Conservation (phyloP, 2,113 vertebrate genomes). For the Dermatemys mawii region DNA sequence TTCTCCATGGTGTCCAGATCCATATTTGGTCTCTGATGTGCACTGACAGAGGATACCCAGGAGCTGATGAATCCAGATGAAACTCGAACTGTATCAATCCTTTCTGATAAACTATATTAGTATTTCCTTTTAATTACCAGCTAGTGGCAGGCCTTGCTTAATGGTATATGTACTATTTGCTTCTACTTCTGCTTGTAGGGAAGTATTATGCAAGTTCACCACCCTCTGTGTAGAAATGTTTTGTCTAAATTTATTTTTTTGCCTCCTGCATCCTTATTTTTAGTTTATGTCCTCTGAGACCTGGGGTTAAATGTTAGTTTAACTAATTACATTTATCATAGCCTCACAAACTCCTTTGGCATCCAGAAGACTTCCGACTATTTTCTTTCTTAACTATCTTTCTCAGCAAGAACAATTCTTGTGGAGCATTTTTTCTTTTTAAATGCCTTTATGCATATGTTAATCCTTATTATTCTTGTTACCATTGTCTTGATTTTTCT, state of each 20-base stretch:
- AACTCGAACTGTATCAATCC: slow-evolving; percentile 20
- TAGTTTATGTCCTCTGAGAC: slow-evolving; percentile 12
- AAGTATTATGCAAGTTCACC: background rate
- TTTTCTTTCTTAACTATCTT: background rate
- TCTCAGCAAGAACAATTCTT: background rate
- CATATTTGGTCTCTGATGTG: background rate
- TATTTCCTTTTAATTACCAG: slow-evolving; percentile 39
- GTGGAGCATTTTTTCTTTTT: background rate
- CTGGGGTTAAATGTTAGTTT: slow-evolving; percentile 9
- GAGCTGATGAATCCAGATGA: slow-evolving; percentile 30
- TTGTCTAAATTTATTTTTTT: background rate
- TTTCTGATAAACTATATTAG: slow-evolving; percentile 8
- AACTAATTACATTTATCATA: background rate
- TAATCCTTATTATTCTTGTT: background rate
- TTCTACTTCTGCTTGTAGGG: background rate
- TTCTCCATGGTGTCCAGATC: background rate
- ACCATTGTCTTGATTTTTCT: background rate
- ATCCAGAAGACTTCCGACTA: background rate
- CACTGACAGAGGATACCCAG: slow-evolving; percentile 24
- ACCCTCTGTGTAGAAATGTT: background rate
- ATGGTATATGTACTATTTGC: background rate
- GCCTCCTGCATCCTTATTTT: background rate
- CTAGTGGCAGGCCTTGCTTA: slow-evolving; percentile 18
- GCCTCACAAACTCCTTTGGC: background rate
- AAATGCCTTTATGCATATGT: background rate